Conservation (phyloP, 2,888 invertebrate genomes). For the Linnaemya vulpina region DNA sequence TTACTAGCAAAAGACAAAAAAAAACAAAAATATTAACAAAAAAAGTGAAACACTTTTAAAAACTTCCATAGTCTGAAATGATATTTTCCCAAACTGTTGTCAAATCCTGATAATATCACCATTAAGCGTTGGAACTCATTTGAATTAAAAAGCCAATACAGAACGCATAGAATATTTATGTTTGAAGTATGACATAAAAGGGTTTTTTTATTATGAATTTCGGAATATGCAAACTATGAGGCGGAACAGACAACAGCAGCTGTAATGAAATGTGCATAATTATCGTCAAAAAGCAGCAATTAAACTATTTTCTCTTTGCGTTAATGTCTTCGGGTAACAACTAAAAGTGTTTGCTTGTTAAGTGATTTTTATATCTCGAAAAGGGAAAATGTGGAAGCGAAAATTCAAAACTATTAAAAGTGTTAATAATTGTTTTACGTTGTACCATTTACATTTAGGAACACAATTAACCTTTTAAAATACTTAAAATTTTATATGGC, state of each 20-base stretch:
- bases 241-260: not conserved
- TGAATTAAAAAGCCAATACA: conserved; percentile 12
- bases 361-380: not conserved
- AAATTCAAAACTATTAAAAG: not conserved
- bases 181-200: conserved; percentile 16
- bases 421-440: too few relatives aligned
- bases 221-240: not conserved
- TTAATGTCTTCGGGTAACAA: not conserved
- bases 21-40: too few relatives aligned
- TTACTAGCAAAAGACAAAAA: conserved; percentile 21
- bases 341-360: not conserved
- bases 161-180: conserved; percentile 4
- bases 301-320: not conserved
- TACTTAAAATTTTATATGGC: too few relatives aligned
- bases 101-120: conserved; percentile 12
- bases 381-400: not conserved
- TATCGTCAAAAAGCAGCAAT: conserved; percentile 13
- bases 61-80: not conserved
- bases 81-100: not conserved
- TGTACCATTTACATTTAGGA: too few relatives aligned
- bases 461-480: too few relatives aligned
- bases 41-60: not conserved
- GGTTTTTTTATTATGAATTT: conserved; percentile 1
- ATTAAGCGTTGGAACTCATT: conserved; percentile 26
- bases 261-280: conserved; percentile 32